Evolutionary conservation across 2,888 invertebrate species (phyloP).

Genomic region (Tetragonula carbonaria): DNA sequence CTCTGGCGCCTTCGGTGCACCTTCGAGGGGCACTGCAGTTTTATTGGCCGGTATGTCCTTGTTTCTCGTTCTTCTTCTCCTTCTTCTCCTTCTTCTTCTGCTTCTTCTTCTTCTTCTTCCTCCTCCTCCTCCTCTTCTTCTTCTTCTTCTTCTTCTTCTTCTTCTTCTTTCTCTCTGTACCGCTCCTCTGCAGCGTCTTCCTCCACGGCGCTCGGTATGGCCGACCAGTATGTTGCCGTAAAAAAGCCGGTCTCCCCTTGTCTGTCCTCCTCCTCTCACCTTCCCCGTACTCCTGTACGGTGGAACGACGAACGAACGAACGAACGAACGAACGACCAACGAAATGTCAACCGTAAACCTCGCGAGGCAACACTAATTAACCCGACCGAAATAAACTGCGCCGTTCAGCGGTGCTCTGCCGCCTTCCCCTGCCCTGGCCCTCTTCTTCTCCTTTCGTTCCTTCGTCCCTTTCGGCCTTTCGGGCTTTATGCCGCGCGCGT

Average conservation of each 20-base stretch:
- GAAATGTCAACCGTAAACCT: slow-evolving; percentile 84
- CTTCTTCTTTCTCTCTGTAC: slow-evolving; percentile 41
- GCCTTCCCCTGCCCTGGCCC: slow-evolving; percentile 34
- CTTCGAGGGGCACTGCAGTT: slow-evolving; percentile 73
- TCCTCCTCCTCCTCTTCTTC: background rate
- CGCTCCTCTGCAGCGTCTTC: slow-evolving; percentile 59
- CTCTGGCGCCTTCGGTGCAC: slow-evolving; percentile 76
- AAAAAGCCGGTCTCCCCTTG: slow-evolving; percentile 77
- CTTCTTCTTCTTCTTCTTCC: slow-evolving; percentile 46
- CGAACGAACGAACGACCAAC: slow-evolving; percentile 75
- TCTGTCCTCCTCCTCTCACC: slow-evolving; percentile 67
- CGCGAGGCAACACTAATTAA: slow-evolving; percentile 84
- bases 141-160: slow-evolving; percentile 7
- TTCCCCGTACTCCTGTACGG: slow-evolving; percentile 58
- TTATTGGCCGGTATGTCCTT: slow-evolving; percentile 75
- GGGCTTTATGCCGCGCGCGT: slow-evolving; percentile 33
- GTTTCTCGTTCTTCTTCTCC: slow-evolving; percentile 55
- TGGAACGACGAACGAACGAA: slow-evolving; percentile 70
- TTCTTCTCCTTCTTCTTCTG: slow-evolving; percentile 49
- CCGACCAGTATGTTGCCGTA: slow-evolving; percentile 81
- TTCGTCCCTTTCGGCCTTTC: slow-evolving; percentile 11
- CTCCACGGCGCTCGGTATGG: slow-evolving; percentile 73
- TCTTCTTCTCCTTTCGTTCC: slow-evolving; percentile 42
- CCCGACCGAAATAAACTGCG: slow-evolving; percentile 83
- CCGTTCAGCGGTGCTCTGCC: slow-evolving; percentile 70